Evolutionary conservation across 2,113 vertebrate species (phyloP), one percentile per base, ranked within the genome.

Genomic region (Macaca nemestrina): DNA sequence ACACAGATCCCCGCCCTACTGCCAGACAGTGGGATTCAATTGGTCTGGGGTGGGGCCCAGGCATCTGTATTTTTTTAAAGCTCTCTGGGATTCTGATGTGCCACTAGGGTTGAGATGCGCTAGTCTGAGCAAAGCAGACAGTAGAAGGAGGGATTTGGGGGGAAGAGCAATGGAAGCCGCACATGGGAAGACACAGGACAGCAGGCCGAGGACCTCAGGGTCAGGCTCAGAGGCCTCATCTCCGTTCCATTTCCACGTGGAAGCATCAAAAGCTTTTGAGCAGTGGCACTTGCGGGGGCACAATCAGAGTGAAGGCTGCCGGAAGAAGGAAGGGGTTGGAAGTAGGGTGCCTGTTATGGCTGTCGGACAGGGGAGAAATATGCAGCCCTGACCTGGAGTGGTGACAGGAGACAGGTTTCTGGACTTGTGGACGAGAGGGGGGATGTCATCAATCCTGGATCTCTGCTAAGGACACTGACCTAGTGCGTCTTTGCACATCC

Each of bases 321-420:
- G 2, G 82, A 43, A 35, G 23, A 3, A 30, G 40, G 8, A 50
- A 35, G 6, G 61, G 5, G 35, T 80, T 22, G 13, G 38, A 20
- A 8, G 57, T 1, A 30, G 22, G 59, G 35, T 14, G 14, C 38
- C 57, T 4, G 0, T 11, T 4, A 35, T 0, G 67, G 18, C 12
- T 52, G 20, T 48, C 1, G 27, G 48, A 45, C 64, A 22, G 30
- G 8, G 67, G 8, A 76, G 35, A 52, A 59, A 13, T 25, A 59
- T 25, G 1, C 43, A 50, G n/a, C 40, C 32, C 27, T 70, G 40
- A 68, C n/a, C 59, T 17, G 3, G 57, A 68, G 59, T 32, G 50
- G 45, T 16, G 32, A 18, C 23, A 68, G 61, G 38, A 48, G 27
- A 75, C 14, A 8, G 23, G 45, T 52, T 79, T 43, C 32, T 38